phyloP scores from a whole-genome alignment of 1,140 invertebrate genomes.

The Drosophila pseudoananassae region DNA sequence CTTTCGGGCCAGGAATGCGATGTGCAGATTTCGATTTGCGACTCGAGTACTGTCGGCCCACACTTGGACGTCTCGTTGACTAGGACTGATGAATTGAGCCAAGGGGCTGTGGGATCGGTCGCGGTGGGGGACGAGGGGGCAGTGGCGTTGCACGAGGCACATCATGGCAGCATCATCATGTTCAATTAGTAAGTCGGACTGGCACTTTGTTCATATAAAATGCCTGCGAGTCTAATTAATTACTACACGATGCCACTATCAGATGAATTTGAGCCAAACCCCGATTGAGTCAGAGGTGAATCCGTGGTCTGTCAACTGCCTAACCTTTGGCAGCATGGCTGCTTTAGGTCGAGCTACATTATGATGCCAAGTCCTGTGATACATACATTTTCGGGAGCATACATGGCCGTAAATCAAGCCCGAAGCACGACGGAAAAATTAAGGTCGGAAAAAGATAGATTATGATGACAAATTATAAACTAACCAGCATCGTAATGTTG shows the following conservation, averaged over 20 bases:
- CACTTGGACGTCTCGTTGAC: conserved; percentile 58
- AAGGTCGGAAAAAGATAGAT: background rate
- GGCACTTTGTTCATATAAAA: conserved; percentile 68
- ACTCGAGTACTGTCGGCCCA: conserved; percentile 60
- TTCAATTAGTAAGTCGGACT: conserved; percentile 71
- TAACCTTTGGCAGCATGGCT: conserved; percentile 11
- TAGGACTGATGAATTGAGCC: conserved; percentile 43
- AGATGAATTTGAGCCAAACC: conserved; percentile 24
- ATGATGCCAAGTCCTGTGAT: conserved; percentile 11
- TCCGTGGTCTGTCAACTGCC: conserved; percentile 30
- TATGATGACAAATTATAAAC: too few species aligned
- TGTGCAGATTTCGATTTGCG: conserved; percentile 50
- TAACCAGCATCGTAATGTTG: background rate
- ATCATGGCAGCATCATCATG: conserved; percentile 51
- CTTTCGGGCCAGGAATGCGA: conserved; percentile 36
- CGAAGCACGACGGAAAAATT: conserved; percentile 2
- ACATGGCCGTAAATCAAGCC: background rate
- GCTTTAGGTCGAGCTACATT: conserved; percentile 8
- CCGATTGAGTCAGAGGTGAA: conserved; percentile 19
- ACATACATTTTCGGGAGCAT: too few species aligned
- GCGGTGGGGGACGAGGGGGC: background rate
- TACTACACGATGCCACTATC: conserved; percentile 42
- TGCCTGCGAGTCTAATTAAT: conserved; percentile 82
- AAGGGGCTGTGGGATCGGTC: background rate
- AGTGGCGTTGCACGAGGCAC: conserved; percentile 21